Percentiles rank a stretch among this genome's conserved stretches.
phyloP scores from a whole-genome alignment of 2,113 vertebrate genomes.

The Epinephelus cyanopodus region DNA sequence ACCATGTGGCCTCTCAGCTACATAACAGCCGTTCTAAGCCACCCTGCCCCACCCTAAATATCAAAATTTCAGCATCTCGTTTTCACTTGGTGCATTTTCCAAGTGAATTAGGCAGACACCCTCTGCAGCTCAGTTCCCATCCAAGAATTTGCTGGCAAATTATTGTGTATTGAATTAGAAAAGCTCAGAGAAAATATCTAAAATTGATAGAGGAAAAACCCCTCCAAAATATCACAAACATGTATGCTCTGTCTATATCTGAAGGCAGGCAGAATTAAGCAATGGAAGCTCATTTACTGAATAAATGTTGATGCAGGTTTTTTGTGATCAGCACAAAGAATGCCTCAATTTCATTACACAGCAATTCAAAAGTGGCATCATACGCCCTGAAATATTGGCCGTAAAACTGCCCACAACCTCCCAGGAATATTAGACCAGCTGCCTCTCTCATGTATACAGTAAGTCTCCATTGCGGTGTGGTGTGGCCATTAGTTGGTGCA shows the following conservation, averaged over 20 bases:
- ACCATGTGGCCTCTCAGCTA: slow-evolving; percentile 13
- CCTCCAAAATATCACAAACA: slow-evolving; percentile 5
- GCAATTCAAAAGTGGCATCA: slow-evolving; percentile 36
- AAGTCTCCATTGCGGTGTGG: slow-evolving; percentile 36
- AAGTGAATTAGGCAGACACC: slow-evolving; percentile 31
- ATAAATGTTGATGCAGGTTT: slow-evolving; percentile 22
- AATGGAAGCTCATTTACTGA: slow-evolving; percentile 25
- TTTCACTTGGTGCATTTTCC: slow-evolving; percentile 51
- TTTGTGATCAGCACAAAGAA: slow-evolving; percentile 32
- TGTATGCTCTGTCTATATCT: background rate
- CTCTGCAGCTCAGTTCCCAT: slow-evolving; percentile 20
- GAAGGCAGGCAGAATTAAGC: slow-evolving; percentile 6
- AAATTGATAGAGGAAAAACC: background rate
- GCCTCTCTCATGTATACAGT: slow-evolving; percentile 26
- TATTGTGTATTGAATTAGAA: slow-evolving; percentile 27
- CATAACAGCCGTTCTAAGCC: slow-evolving; percentile 21
- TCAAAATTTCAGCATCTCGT: slow-evolving; percentile 28
- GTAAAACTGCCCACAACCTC: slow-evolving; percentile 31
- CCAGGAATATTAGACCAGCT: slow-evolving; percentile 31
- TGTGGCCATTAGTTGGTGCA: slow-evolving; percentile 29
- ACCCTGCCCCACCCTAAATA: slow-evolving; percentile 17
- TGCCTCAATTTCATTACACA: slow-evolving; percentile 21
- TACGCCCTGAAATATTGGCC: slow-evolving; percentile 25
- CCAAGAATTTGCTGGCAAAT: slow-evolving; percentile 56
- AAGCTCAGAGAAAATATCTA: slow-evolving; percentile 21